These are phyloP conservation scores for Halictus quadricinctus DNA, from an alignment of 2,888 invertebrate species.

Conservation along the genomic window DNA sequence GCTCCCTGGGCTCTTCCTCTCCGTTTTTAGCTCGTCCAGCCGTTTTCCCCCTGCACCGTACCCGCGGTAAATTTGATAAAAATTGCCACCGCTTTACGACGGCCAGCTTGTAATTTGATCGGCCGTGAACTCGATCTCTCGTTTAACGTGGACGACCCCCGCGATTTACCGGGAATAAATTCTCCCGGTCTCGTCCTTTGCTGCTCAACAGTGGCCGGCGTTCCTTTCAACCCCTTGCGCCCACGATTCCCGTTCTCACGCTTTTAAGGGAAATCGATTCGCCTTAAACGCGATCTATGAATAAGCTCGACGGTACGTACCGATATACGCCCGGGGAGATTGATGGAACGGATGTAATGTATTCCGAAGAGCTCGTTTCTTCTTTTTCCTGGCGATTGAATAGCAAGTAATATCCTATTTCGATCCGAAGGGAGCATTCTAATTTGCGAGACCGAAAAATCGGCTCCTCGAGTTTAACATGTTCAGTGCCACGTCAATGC, in stretches of 20 bases:
- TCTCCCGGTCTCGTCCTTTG: slow-evolving; percentile 23
- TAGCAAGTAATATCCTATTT: neutral
- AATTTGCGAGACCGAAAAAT: neutral
- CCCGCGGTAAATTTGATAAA: slow-evolving; percentile 57
- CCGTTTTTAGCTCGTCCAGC: neutral
- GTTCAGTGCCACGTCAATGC: neutral
- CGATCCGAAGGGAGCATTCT: neutral
- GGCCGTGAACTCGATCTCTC: slow-evolving; percentile 60
- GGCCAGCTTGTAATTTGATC: slow-evolving; percentile 62
- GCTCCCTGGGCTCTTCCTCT: neutral
- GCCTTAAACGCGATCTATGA: slow-evolving; percentile 35
- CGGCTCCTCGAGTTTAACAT: neutral
- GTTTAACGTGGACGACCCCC: slow-evolving; percentile 59
- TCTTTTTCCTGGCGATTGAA: neutral
- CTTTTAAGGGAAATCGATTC: slow-evolving; percentile 31
- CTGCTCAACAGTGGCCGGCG: neutral
- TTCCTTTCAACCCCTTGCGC: slow-evolving; percentile 10
- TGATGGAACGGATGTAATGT: slow-evolving; percentile 32
- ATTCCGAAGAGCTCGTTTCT: slow-evolving; percentile 19
- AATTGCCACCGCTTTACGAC: slow-evolving; percentile 54
- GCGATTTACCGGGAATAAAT: slow-evolving; percentile 67
- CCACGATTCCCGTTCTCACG: neutral
- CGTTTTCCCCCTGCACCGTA: neutral
- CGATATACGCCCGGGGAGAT: slow-evolving; percentile 21
- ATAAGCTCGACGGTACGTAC: slow-evolving; percentile 26